Base-by-base conservation (phyloP, 2,888 invertebrate species). In the Dasypolia templi region DNA sequence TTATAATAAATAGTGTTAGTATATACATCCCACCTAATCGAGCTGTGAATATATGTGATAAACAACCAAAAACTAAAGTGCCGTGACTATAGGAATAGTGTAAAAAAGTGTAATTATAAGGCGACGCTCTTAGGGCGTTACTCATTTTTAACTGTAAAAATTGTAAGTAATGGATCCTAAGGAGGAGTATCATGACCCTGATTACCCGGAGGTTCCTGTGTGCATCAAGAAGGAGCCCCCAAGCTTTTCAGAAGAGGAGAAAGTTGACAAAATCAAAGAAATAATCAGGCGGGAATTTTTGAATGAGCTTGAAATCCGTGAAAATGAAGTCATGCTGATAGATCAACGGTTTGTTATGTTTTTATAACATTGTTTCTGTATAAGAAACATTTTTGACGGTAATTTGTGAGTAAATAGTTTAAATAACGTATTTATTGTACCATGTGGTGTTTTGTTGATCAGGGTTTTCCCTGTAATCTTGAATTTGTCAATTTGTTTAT, bases 281-380 rank as follows among this genome's bases (percentile, higher is more conserved):
- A 97, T 98, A 68, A 96, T 98, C 46, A 96, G 97, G 83, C 96
- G 96, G 75, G 98, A 98, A 93, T 98, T 98, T 94, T 95, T 97
- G 61, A 96, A 96, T 64, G 98, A 98, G 91, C 94, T 98, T 19
- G 95, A 96, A 64, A 90, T 94, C 2, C 97, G 98, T 88, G 97
- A 98, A 90, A 96, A 97, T 72, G 98, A 98, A 94, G 95, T 98
- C 22, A 95, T 97, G 78, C 94, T 97, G 67, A 97, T 98, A 75
- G 97, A 98, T 89, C 96, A 97, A 78, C 96, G 97, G 92, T 96
- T 97, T 86, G 96, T 95, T 74, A 7, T 46, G 63, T 83, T 68
- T 53, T 68, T 82, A 81, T 84, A 65, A 39, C 5, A 72, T 81
- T 84, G 67, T 83, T 74, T 79, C 58, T 56, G 55, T 44, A 35